Base-by-base conservation (phyloP, 2,888 invertebrate genomes). In the Hymenopus coronatus region DNA sequence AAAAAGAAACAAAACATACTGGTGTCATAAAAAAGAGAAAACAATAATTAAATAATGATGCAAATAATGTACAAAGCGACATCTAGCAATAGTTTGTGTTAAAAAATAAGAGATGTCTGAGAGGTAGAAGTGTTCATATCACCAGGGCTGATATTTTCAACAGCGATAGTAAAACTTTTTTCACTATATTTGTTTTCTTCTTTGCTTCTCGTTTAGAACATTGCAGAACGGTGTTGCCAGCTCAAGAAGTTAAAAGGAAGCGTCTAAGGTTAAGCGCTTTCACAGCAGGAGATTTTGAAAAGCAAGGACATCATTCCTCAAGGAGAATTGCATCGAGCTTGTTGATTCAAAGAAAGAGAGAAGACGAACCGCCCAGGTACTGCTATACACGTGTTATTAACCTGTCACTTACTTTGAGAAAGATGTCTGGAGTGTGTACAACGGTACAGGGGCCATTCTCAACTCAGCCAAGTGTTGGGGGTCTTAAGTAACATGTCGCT, bases 191-290 rank as follows among this genome's bases (percentile, higher is more conserved):
- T 70, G 15, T 70, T 70, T 70, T 70, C 20, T 25, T 40, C 54
- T 70, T 70, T 70, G 54, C 20, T 70, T 8, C 6, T 70, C 54
- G 20, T 70, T 70, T 70, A 70, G 54, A 70, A 70, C 87, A 87
- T 87, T 87, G 87, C 87, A 82, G 87, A 87, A 86, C 89, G 86
- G 86, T 54, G 89, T 89, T 89, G 89, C 89, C 89, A 85, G 85
- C 33, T 89, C 89, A 85, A 89, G 89, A 83, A 89, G 89, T 89
- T 86, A 83, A 70, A 83, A 89, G 89, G 89, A 89, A 89, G 89
- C 89, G 86, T 86, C 89, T 89, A 89, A 89, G 89, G 89, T 89
- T 89, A 89, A 89, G 86, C 89, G 89, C 83, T 89, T 89, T 89
- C 89, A 40, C 89, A 87, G 89, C 89, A 89, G 89, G 89, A 86